Evolutionary conservation across 2,797 vertebrate genomes (phyloP), one percentile per base, ranked within the genome.

Genomic region (Fringilla coelebs): DNA sequence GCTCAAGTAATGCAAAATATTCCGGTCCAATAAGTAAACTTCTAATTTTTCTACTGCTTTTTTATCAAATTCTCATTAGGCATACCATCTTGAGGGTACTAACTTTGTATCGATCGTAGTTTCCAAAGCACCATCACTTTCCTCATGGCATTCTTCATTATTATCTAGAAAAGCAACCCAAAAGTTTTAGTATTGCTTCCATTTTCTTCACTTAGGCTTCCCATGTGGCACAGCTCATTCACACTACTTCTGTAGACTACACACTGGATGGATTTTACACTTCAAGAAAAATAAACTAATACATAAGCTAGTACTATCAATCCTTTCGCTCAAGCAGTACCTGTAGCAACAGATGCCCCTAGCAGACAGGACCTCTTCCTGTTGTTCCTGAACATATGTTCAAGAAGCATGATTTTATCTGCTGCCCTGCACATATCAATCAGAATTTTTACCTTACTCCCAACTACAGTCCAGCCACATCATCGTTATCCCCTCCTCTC

Each of bases 151-250:
- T 38, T 12, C 46, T 58, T 72, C 48, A 49, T 3, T 3, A 38
- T 19, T 5, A 85, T 60, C 98, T 98, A 51, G 49, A 95, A 93
- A 58, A 90, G 22, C 10, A 88, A 92, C 21, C 10, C 43, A 76
- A 29, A 80, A 71, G 57, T 63, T 85, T 73, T 77, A 85, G 51
- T 87, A 68, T 13, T 89, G 32, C 57, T 94, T 88, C 54, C 0
- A 34, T 29, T 52, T 43, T 72, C 76, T 41, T 63, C 17, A 6
- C 52, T 81, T 29, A 55, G 14, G 31, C 21, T 60, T 94, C 21
- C n/a, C 26, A 40, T 14, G 10, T 31, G 18, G 76, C 38, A 43
- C 6, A 85, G 51, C 5, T 34, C 18, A 77, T 12, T 73, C 29
- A 45, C 6, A 41, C 6, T 25, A 78, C 38, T 75, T 49, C 31